Evolutionary conservation across 2,113 vertebrate species (phyloP).

Genomic region (Rhinogobius similis): DNA sequence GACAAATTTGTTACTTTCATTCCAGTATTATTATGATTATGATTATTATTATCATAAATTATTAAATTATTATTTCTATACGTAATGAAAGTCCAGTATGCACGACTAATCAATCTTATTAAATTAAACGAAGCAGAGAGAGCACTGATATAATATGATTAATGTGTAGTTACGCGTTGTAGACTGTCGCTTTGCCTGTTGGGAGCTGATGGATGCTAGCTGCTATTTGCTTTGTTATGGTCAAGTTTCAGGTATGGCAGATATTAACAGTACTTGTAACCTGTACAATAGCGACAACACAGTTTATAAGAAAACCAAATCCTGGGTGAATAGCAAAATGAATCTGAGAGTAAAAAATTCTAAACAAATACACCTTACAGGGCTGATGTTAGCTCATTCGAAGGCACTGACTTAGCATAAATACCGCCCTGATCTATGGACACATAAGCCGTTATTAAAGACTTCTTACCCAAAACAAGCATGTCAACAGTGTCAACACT

Average conservation of each 20-base stretch:
- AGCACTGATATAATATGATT: too few species aligned
- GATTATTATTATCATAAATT: too few species aligned
- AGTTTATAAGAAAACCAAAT: too few species aligned
- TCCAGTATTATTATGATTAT: too few species aligned
- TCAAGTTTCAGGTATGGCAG: background rate
- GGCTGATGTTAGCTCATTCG: constrained; percentile 43
- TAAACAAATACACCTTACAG: constrained; percentile 27
- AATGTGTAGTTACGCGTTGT: background rate
- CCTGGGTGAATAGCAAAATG: background rate
- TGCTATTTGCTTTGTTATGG: constrained; percentile 6
- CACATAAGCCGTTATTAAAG: background rate
- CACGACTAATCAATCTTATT: too few species aligned
- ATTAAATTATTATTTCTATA: too few species aligned
- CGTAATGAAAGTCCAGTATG: too few species aligned
- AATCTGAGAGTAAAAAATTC: background rate
- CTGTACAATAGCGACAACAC: background rate
- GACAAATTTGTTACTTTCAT: too few species aligned
- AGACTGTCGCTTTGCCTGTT: background rate
- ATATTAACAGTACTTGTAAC: background rate
- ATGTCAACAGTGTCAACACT: constrained; percentile 52
- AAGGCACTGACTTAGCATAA: constrained; percentile 70
- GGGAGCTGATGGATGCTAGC: constrained; percentile 35
- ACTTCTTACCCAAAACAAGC: constrained; percentile 65
- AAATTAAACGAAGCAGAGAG: too few species aligned
- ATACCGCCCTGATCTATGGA: constrained; percentile 11